Evolutionary conservation across 1,140 invertebrate genomes (phyloP).

Genomic region (Brachionus rotundiformis): DNA sequence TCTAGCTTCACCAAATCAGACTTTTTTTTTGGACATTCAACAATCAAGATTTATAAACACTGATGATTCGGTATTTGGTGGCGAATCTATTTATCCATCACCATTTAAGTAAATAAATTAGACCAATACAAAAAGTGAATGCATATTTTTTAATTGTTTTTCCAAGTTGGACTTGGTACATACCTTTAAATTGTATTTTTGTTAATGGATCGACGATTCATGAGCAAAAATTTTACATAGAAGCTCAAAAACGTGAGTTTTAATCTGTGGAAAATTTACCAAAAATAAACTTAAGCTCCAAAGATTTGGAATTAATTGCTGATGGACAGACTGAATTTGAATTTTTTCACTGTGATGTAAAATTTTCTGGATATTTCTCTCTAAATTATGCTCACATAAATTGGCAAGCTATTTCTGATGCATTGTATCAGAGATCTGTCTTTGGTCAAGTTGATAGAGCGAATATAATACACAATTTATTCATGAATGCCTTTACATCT

Average conservation of each 20-base stretch:
- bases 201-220: neutral
- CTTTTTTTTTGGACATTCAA: neutral
- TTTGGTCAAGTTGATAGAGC: neutral
- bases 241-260: constrained; percentile 18
- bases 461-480: constrained; percentile 45
- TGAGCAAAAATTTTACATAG: constrained; percentile 42
- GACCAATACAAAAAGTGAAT: no score
- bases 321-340: neutral
- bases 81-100: constrained; percentile 24
- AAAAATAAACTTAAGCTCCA: no score
- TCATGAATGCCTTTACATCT: constrained; percentile 13
- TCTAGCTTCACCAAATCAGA: neutral
- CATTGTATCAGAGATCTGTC: neutral
- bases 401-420: neutral
- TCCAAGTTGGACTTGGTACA: constrained; percentile 35
- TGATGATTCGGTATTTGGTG: constrained; percentile 8
- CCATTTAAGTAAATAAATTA: constrained; percentile 31
- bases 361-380: constrained; percentile 32
- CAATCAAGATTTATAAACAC: constrained; percentile 29
- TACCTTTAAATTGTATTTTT: constrained; percentile 41
- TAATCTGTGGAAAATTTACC: no score
- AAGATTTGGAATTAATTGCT: constrained; percentile 10
- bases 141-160: neutral
- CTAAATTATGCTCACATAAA: constrained; percentile 16
- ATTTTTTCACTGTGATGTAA: constrained; percentile 30